Evolutionary conservation across 64 coral and sea anemone species (phyloP).

Genomic region (Porites lutea): DNA sequence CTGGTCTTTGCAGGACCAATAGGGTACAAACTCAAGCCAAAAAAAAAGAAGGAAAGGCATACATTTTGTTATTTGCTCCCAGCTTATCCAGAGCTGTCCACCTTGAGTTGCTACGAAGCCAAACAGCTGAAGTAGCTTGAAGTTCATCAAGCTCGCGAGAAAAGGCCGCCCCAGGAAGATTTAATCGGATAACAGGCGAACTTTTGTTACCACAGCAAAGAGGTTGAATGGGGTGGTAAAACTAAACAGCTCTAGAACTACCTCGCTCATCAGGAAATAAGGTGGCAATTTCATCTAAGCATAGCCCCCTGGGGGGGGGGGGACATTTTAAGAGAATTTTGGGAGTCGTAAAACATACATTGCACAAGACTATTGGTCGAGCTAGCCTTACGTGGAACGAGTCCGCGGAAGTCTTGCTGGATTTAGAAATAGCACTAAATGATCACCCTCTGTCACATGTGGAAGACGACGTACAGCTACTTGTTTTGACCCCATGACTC

Average conservation of each 20-base stretch:
- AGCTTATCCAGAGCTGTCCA: constrained; percentile 23
- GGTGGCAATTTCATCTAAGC: constrained; percentile 13
- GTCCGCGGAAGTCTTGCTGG: constrained; percentile 41
- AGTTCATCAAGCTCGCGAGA: background rate
- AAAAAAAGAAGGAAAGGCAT: constrained; percentile 13
- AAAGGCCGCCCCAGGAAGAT: no score
- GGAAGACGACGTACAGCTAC: constrained; percentile 10
- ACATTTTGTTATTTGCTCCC: constrained; percentile 18
- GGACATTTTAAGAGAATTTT: constrained; percentile 4
- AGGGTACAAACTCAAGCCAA: no score
- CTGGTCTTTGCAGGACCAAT: no score
- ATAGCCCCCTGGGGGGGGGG: background rate
- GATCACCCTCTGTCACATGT: background rate
- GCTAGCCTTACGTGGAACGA: background rate
- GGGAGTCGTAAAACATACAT: background rate
- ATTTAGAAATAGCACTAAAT: constrained; percentile 15
- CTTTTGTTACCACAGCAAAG: background rate
- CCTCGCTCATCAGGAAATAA: background rate
- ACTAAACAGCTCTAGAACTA: no score
- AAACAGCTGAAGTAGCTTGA: background rate
- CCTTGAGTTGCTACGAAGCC: constrained; percentile 16
- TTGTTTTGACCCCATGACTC: constrained; percentile 21
- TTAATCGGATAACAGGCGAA: no score
- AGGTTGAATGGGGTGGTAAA: background rate
- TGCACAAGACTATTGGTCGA: background rate